These are phyloP conservation scores for Drosophila tristis DNA, from an alignment of 1,140 invertebrate genomes.

Conservation along the genomic window DNA sequence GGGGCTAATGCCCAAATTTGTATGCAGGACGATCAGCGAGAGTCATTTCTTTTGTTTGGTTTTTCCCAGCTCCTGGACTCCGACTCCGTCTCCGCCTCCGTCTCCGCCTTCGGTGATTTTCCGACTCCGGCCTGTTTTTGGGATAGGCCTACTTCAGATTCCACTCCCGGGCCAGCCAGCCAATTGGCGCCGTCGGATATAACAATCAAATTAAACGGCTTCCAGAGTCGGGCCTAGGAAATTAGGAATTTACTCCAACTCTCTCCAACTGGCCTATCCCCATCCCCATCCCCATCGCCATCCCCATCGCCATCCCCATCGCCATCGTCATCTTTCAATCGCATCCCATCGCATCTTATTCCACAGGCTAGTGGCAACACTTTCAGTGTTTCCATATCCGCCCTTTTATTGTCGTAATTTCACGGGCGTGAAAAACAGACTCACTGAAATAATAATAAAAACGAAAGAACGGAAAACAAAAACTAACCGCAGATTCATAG, in stretches of 20 bases:
- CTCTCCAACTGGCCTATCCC: conserved; percentile 18
- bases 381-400: conserved; percentile 65
- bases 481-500: not conserved
- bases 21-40: conserved; percentile 67
- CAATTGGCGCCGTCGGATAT: conserved; percentile 63
- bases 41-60: conserved; percentile 75
- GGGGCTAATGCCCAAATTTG: conserved; percentile 74
- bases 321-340: not conserved
- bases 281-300: not conserved
- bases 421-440: conserved; percentile 63
- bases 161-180: conserved; percentile 25
- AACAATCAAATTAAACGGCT: conserved; percentile 78
- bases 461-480: conserved; percentile 40
- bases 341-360: no score
- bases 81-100: not conserved
- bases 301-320: conserved; percentile 3
- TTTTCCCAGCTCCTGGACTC: conserved; percentile 11
- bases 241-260: conserved; percentile 61
- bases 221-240: conserved; percentile 51
- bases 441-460: conserved; percentile 29
- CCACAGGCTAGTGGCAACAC: conserved; percentile 29
- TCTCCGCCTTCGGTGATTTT: conserved; percentile 3
- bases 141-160: conserved; percentile 33
- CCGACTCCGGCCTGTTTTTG: conserved; percentile 1
- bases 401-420: conserved; percentile 74